Evolutionary conservation across 2,113 vertebrate genomes (phyloP).

Genomic region (Lonchura striata): DNA sequence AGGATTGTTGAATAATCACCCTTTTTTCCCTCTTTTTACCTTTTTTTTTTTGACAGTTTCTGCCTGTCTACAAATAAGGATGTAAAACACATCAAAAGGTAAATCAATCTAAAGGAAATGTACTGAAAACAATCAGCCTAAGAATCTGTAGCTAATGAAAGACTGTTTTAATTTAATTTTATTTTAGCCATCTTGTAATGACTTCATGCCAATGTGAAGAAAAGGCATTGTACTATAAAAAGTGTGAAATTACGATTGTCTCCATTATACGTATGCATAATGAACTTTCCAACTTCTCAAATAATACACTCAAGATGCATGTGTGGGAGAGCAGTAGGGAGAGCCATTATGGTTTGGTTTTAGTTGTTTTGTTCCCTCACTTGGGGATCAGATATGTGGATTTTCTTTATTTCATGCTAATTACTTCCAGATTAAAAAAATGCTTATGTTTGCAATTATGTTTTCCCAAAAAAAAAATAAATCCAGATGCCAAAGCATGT

Average conservation of each 20-base stretch:
- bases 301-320: neutral
- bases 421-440: neutral
- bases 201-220: neutral
- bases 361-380: neutral
- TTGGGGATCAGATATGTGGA: neutral
- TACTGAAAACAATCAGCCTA: neutral
- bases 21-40: accelerated
- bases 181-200: neutral
- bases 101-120: neutral
- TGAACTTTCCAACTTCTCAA: neutral
- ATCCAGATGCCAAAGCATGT: neutral
- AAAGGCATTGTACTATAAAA: neutral
- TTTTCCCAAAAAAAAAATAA: neutral
- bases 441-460: neutral
- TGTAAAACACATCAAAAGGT: neutral
- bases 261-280: neutral
- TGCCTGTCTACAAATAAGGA: neutral
- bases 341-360: neutral
- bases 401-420: neutral
- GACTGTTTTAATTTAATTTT: neutral
- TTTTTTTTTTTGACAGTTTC: neutral
- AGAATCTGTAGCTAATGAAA: neutral
- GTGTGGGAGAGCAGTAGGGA: neutral
- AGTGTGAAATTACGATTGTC: neutral
- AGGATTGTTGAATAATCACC: neutral